A percentile compares a stretch with the other conserved stretches of the same genome.
Conservation (phyloP, 2,797 vertebrate species). For the Phrynocephalus guinanensis region DNA sequence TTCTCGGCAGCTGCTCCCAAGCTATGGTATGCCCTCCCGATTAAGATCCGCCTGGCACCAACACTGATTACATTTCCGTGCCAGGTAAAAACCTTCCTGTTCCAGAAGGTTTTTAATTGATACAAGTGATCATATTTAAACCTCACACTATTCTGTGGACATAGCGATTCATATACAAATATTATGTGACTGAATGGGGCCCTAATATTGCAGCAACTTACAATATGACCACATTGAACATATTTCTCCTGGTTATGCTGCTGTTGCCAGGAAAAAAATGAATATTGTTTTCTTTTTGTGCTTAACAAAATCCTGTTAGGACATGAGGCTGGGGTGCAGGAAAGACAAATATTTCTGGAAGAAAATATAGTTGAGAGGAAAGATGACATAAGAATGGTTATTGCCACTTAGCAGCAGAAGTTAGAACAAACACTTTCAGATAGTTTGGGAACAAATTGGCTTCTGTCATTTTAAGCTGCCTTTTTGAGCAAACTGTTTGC, state of each 20-base stretch:
- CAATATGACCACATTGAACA: constrained; percentile 40
- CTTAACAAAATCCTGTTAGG: constrained; percentile 50
- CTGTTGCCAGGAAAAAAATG: constrained; percentile 36
- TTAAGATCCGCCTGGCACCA: too few relatives aligned
- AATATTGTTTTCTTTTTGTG: constrained; percentile 51
- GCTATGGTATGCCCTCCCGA: too few relatives aligned
- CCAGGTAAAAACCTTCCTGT: too few relatives aligned
- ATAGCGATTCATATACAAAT: too few relatives aligned
- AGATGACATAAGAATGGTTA: constrained; percentile 24
- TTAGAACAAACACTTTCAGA: constrained; percentile 25
- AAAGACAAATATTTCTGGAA: constrained; percentile 45
- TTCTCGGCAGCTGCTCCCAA: too few relatives aligned
- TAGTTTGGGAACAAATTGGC: constrained; percentile 40
- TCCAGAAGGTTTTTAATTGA: too few relatives aligned
- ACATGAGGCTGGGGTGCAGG: constrained; percentile 55
- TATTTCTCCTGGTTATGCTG: constrained; percentile 34
- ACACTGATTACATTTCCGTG: too few relatives aligned
- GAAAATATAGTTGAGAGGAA: constrained; percentile 54
- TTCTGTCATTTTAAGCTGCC: constrained; percentile 33
- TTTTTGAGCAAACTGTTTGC: constrained; percentile 33
- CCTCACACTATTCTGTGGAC: too few relatives aligned
- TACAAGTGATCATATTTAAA: too few relatives aligned
- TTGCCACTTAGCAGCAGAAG: constrained; percentile 29
- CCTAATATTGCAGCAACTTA: constrained; percentile 25
- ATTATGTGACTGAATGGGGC: background rate